These are phyloP conservation scores for Hemicrepidius hirtus DNA, from an alignment of 2,888 invertebrate species.

Conservation along the genomic window DNA sequence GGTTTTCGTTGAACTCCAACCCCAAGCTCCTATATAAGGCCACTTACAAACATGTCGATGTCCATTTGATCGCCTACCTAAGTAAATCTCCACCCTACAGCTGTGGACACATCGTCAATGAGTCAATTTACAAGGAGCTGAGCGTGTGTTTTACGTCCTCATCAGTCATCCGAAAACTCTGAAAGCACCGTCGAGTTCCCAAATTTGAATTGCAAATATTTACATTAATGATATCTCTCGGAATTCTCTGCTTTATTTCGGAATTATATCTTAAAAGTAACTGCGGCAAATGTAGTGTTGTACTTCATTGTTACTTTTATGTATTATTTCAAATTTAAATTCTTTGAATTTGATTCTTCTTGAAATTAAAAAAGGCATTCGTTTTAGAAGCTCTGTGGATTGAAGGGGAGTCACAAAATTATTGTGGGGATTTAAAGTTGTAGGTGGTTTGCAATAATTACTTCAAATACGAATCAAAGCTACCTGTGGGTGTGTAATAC, in stretches of 20 bases:
- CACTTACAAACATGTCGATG: slow-evolving; percentile 47
- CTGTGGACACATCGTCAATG: slow-evolving; percentile 41
- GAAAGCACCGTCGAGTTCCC: slow-evolving; percentile 15
- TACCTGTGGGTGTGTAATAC: no score
- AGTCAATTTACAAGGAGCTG: slow-evolving; percentile 48
- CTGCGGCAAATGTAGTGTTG: slow-evolving; percentile 5
- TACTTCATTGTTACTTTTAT: background rate
- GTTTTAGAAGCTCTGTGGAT: no score
- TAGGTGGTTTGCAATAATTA: no score
- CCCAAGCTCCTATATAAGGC: slow-evolving; percentile 35
- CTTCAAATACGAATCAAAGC: no score
- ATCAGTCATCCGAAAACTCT: slow-evolving; percentile 42
- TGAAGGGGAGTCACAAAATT: no score
- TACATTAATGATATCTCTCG: slow-evolving; percentile 28
- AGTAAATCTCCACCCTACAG: slow-evolving; percentile 45
- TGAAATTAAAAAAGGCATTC: no score
- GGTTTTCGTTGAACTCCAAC: slow-evolving; percentile 30
- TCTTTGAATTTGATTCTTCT: no score
- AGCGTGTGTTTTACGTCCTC: slow-evolving; percentile 48
- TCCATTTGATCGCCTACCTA: slow-evolving; percentile 44
- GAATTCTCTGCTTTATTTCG: slow-evolving; percentile 16
- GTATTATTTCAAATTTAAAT: background rate
- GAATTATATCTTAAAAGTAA: slow-evolving; percentile 11
- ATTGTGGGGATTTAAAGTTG: no score
- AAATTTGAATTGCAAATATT: slow-evolving; percentile 52